Conservation (phyloP, 1,140 invertebrate species). For the Procambarus clarkii region DNA sequence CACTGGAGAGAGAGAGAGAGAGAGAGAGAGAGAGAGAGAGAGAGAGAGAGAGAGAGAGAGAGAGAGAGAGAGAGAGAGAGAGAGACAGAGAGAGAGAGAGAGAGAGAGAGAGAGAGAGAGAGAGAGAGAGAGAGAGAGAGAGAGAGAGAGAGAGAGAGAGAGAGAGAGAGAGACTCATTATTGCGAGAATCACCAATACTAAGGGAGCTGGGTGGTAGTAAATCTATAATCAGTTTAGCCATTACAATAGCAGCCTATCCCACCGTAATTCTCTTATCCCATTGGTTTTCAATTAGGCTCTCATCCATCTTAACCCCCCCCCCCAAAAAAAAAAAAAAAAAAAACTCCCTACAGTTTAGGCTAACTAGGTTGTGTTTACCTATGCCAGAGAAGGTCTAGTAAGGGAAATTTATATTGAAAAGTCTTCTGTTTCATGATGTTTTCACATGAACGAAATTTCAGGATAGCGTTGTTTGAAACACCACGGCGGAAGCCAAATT, state of each 20-base stretch:
- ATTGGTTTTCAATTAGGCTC: conserved; percentile 2
- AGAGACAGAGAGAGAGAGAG: background rate
- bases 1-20: background rate
- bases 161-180: background rate
- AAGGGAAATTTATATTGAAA: no score
- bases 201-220: background rate
- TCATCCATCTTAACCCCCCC: no score
- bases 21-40: conserved; percentile 5
- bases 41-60: background rate
- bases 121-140: conserved; percentile 2
- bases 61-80: no score
- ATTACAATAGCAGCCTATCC: background rate
- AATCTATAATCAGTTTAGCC: conserved; percentile 8
- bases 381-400: background rate
- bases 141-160: conserved; percentile 10
- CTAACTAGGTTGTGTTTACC: background rate
- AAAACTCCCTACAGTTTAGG: no score
- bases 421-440: background rate
- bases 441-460: background rate
- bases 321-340: no score
- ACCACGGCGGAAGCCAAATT: background rate
- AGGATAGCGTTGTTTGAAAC: background rate
- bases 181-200: background rate
- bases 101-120: background rate
- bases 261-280: background rate